A percentile compares a stretch with the other conserved stretches of the same genome.
These are phyloP conservation scores for Pluvianellus socialis DNA, from an alignment of 2,113 vertebrate species.

Conservation along the genomic window DNA sequence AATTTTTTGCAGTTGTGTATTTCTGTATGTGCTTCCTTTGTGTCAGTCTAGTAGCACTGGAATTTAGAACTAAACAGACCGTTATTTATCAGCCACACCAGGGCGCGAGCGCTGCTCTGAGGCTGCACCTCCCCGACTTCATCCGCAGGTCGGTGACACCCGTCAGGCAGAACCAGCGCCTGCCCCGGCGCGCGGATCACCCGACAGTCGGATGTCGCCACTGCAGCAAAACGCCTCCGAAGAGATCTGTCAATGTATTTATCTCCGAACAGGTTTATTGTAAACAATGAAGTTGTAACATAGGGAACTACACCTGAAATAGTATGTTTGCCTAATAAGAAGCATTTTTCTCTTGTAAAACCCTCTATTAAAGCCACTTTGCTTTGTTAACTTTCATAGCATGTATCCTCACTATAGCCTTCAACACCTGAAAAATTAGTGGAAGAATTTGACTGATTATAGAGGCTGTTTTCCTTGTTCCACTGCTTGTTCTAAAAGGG, in stretches of 20 bases:
- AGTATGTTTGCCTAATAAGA: constrained; percentile 59
- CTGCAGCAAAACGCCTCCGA: neutral
- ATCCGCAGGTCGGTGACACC: accelerated
- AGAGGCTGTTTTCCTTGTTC: constrained; percentile 85
- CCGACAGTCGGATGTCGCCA: neutral
- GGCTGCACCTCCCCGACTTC: neutral
- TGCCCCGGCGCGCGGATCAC: accelerated
- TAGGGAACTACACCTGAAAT: neutral
- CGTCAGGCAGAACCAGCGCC: accelerated
- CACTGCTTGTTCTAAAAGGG: constrained; percentile 87
- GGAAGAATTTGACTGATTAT: constrained; percentile 93
- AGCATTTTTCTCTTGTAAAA: constrained; percentile 64
- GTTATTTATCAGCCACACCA: accelerated
- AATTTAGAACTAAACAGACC: accelerated
- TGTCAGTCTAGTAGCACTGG: neutral
- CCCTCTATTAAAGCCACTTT: constrained; percentile 69
- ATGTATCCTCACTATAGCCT: constrained; percentile 80
- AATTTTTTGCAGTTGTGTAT: accelerated
- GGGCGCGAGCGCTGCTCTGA: neutral
- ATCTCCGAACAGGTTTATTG: neutral
- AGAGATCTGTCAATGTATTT: neutral
- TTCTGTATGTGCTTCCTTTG: too few relatives aligned
- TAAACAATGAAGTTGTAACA: constrained; percentile 54
- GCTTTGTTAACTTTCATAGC: constrained; percentile 84
- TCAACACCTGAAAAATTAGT: constrained; percentile 94